A percentile compares a stretch with the other conserved stretches of the same genome.
These are phyloP conservation scores for Pseudopleuronectes americanus DNA, from an alignment of 2,797 vertebrate species.

Conservation along the genomic window DNA sequence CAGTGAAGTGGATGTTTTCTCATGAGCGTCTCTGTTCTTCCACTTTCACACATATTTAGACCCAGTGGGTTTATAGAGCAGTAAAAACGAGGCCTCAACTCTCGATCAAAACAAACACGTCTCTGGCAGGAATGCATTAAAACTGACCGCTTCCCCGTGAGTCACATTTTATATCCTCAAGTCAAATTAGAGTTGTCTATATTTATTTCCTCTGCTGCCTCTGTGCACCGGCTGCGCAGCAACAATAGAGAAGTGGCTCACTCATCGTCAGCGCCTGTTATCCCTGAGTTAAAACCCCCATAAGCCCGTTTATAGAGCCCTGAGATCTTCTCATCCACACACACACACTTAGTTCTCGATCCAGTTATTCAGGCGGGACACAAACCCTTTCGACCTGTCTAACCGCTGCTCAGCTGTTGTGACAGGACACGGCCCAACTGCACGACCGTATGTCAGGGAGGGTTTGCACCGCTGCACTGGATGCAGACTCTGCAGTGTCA, in stretches of 20 bases:
- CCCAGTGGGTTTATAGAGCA: slow-evolving; percentile 46
- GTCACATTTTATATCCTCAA: slow-evolving; percentile 11
- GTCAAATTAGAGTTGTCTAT: slow-evolving; percentile 6
- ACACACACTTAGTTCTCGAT: slow-evolving; percentile 19
- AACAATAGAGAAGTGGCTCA: slow-evolving; percentile 15
- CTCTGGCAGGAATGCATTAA: slow-evolving; percentile 5
- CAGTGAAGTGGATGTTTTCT: slow-evolving; percentile 8
- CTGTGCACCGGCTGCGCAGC: background rate
- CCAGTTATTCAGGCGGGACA: slow-evolving; percentile 39
- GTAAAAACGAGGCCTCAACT: slow-evolving; percentile 49
- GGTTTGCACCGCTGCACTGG: slow-evolving; percentile 30
- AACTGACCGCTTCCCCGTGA: slow-evolving; percentile 39
- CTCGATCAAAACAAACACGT: slow-evolving; percentile 41
- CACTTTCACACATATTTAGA: slow-evolving; percentile 45
- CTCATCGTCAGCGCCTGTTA: slow-evolving; percentile 38
- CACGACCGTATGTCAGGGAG: slow-evolving; percentile 17
- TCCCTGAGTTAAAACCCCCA: slow-evolving; percentile 35
- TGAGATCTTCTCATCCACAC: slow-evolving; percentile 49
- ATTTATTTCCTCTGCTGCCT: background rate
- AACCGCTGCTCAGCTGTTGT: slow-evolving; percentile 31
- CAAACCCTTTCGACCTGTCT: slow-evolving; percentile 9
- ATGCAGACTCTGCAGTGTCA: slow-evolving; percentile 61
- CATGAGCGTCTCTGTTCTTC: slow-evolving; percentile 14
- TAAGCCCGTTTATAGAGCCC: slow-evolving; percentile 35
- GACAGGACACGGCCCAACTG: background rate